Evolutionary conservation across 2,113 vertebrate species (phyloP).

Genomic region (Forbesichthys papilliferus): DNA sequence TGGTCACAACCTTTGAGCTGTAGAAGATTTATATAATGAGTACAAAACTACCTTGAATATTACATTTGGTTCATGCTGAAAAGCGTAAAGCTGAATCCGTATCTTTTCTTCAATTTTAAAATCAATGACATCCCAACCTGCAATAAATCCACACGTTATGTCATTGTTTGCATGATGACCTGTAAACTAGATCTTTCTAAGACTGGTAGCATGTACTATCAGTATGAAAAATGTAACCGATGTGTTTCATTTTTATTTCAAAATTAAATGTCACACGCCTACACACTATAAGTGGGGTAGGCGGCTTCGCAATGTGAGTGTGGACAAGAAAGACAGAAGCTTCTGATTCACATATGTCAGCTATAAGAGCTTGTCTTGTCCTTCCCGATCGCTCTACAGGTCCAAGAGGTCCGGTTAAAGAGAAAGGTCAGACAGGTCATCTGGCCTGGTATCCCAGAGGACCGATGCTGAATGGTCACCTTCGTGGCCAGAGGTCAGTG

Average conservation of each 20-base stretch:
- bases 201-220: too few species aligned
- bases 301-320: neutral
- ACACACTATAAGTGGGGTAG: too few species aligned
- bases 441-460: conserved; percentile 36
- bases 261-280: too few species aligned
- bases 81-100: neutral
- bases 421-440: conserved; percentile 45
- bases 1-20: conserved; percentile 33
- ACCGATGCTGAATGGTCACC: conserved; percentile 11
- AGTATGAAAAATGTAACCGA: too few species aligned
- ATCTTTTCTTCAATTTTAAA: too few species aligned
- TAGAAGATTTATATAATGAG: conserved; percentile 8
- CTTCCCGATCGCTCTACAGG: conserved; percentile 17
- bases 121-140: too few species aligned
- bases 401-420: conserved; percentile 34
- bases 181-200: too few species aligned
- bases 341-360: too few species aligned
- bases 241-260: too few species aligned
- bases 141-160: too few species aligned
- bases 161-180: too few species aligned
- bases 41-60: conserved; percentile 23
- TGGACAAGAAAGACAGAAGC: neutral
- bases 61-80: conserved; percentile 12
- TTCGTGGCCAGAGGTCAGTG: conserved; percentile 41
- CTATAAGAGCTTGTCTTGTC: neutral